Evolutionary conservation across 2,888 invertebrate species (phyloP), one percentile per base, ranked within the genome.

Genomic region (Cactoblastis cactorum): DNA sequence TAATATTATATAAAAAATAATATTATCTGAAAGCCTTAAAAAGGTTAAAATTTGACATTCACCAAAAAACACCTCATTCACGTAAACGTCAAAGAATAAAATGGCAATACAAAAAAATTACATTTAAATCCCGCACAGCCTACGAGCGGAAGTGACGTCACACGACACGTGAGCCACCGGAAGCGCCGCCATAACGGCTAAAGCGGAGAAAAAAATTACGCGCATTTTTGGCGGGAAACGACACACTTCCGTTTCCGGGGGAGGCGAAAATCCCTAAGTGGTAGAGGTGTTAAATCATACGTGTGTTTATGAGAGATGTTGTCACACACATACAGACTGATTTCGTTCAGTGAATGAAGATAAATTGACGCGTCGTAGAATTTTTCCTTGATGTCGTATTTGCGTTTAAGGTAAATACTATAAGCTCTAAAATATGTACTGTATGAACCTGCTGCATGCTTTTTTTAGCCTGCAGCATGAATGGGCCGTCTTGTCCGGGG

Each of bases 211-310:
- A 81, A 77, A 83, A 84, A 83, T 82, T 80, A 83, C 77, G 63
- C 76, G 77, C 78, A 72, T 79, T 83, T 85, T 84, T 74, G 77
- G 73, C 67, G 75, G 82, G 81, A 84, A 83, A 83, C 79, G 77
- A 72, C 70, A 72, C 71, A 71, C 72, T 74, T 85, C 86, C 86
- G 73, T 22, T 72, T 77, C 76, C 74, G 70, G 66, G 62, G 61
- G 64, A 57, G 62, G 49, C 45, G 52, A 54, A 53, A 57, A 50
- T 52, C 50, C 50, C 54, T 55, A 54, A 59, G 57, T 54, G 58
- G 24, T 41, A 47, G 22, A 41, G 41, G 49, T 49, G 49, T 41
- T 49, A 49, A 49, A 32, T 41, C 22, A 41, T 37, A 39, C n/a
- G 32, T 18, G 33, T 33, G 41, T 49, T 33, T 34, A 19, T 41